A percentile compares a stretch with the other conserved stretches of the same genome.
phyloP scores from a whole-genome alignment of 1,140 invertebrate genomes.

The Ooceraea biroi region DNA sequence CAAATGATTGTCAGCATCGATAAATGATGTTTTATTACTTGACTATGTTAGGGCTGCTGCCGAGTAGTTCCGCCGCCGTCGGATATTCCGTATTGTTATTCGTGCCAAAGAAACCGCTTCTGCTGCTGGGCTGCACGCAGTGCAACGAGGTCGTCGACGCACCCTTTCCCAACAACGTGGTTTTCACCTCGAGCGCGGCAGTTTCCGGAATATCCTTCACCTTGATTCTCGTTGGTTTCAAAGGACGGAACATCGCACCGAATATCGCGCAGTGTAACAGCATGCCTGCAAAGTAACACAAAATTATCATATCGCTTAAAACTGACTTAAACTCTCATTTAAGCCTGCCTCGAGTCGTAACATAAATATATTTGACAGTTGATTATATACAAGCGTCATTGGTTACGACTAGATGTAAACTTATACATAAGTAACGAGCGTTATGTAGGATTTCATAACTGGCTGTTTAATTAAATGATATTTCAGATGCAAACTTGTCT shows the following conservation, averaged over 20 bases:
- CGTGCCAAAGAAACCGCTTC: conserved; percentile 86
- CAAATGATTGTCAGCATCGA: neutral
- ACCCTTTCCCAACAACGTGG: conserved; percentile 76
- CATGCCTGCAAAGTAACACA: conserved; percentile 86
- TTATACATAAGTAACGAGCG: neutral
- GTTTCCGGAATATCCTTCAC: conserved; percentile 86
- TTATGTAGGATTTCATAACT: neutral
- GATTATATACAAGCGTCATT: neutral
- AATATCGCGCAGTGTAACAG: conserved; percentile 92
- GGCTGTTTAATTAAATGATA: conserved; percentile 1
- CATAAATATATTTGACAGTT: conserved; percentile 19
- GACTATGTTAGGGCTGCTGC: conserved; percentile 88
- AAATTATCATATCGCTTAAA: too few species aligned
- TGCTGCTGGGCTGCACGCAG: conserved; percentile 74
- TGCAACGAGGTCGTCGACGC: conserved; percentile 81
- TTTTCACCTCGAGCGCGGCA: conserved; percentile 76
- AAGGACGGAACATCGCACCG: conserved; percentile 92
- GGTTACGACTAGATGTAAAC: neutral
- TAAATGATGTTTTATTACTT: conserved; percentile 72
- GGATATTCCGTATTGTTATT: conserved; percentile 92
- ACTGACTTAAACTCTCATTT: neutral
- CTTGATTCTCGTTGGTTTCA: conserved; percentile 89
- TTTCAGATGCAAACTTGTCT: neutral
- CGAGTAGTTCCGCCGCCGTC: conserved; percentile 90
- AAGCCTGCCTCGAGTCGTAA: neutral